Percentiles rank a stretch among this genome's conserved stretches.
Evolutionary conservation across 53 echinoderm and acorn worm genomes (phyloP).

Genomic region (Astropecten irregularis): DNA sequence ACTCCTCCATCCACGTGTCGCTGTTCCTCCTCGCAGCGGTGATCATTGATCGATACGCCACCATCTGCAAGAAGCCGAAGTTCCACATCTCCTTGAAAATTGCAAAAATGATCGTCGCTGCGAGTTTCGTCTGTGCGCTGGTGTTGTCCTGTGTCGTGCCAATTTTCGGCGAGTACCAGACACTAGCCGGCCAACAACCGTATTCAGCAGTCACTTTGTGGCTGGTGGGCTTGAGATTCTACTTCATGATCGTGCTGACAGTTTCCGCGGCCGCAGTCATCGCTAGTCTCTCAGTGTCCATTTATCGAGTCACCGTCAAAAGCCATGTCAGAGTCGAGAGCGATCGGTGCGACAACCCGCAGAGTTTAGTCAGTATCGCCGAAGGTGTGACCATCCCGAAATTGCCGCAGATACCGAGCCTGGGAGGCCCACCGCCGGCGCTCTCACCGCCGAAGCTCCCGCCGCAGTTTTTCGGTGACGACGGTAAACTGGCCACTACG

Average conservation of each 20-base stretch:
- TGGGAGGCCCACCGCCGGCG: not conserved
- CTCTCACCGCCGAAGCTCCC: too few species aligned
- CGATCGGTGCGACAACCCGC: not conserved
- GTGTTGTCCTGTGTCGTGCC: not conserved
- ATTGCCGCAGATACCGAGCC: not conserved
- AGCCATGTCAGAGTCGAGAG: not conserved
- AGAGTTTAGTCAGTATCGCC: too few species aligned
- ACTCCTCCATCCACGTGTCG: not conserved
- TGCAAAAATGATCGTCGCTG: not conserved
- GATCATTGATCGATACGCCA: not conserved
- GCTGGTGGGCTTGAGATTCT: not conserved
- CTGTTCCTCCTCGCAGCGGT: not conserved
- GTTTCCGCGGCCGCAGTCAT: not conserved
- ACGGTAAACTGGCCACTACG: not conserved
- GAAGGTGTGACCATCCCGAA: too few species aligned
- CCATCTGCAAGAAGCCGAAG: not conserved
- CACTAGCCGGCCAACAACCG: not conserved
- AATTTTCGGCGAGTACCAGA: not conserved
- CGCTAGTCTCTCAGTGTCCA: not conserved
- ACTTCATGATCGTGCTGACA: not conserved
- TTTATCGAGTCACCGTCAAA: constrained; percentile 3
- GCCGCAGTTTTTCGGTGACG: not conserved
- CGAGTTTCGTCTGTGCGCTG: not conserved
- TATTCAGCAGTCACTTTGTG: not conserved
- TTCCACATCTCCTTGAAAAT: not conserved